Evolutionary conservation across 2,888 invertebrate species (phyloP).

Genomic region (Phoronis australis): DNA sequence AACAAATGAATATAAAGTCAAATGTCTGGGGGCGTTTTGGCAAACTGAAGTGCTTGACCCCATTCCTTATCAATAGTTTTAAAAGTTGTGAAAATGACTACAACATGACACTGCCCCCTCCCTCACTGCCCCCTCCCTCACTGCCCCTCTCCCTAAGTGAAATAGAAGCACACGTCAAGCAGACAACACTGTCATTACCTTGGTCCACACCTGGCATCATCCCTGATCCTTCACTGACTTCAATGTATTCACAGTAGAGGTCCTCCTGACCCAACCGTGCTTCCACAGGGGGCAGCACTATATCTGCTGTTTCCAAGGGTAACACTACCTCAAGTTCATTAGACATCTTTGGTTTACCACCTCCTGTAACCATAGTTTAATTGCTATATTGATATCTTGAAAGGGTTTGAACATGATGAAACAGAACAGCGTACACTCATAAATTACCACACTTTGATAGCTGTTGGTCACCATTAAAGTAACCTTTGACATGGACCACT

Average conservation of each 20-base stretch:
- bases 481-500: too few relatives aligned
- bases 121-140: background rate
- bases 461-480: too few relatives aligned
- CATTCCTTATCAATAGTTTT: too few relatives aligned
- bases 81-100: too few relatives aligned
- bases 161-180: background rate
- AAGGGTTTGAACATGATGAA: too few relatives aligned
- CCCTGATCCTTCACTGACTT: conserved; percentile 42
- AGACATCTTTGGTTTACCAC: conserved; percentile 38
- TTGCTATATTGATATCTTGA: too few relatives aligned
- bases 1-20: too few relatives aligned
- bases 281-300: conserved; percentile 35
- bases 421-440: too few relatives aligned
- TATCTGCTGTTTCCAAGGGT: conserved; percentile 37
- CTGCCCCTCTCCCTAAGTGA: background rate
- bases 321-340: conserved; percentile 47
- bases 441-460: background rate
- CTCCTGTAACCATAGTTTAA: conserved; percentile 8
- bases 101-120: too few relatives aligned
- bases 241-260: conserved; percentile 45
- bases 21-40: too few relatives aligned
- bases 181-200: background rate
- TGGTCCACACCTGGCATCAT: conserved; percentile 31
- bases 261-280: conserved; percentile 34
- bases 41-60: too few relatives aligned